Conservation (phyloP, 2,797 vertebrate species). For the Hozukius guyotensis region DNA sequence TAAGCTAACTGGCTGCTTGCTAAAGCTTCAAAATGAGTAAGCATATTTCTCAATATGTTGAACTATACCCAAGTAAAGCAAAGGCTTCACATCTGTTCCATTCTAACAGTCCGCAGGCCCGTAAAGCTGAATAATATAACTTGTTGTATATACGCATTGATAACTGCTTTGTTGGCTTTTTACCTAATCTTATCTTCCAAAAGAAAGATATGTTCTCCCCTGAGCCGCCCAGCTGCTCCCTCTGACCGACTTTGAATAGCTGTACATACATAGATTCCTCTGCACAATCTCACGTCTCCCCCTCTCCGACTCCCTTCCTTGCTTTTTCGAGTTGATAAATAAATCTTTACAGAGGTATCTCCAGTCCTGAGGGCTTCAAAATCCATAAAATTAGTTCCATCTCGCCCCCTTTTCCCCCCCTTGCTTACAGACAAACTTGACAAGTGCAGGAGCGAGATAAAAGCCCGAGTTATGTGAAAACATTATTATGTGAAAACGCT, state of each 20-base stretch:
- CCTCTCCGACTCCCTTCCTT: conserved; percentile 1
- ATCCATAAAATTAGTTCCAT: conserved; percentile 67
- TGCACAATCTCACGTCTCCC: conserved; percentile 32
- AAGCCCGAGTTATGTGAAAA: conserved; percentile 52
- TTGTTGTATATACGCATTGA: neutral
- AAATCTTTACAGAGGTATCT: conserved; percentile 67
- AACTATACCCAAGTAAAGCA: neutral
- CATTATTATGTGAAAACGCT: conserved; percentile 32
- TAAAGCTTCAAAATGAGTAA: neutral
- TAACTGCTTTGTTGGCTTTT: conserved; percentile 19
- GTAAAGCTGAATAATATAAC: neutral
- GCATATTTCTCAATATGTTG: neutral
- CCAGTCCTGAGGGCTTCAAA: conserved; percentile 48
- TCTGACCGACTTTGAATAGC: conserved; percentile 32
- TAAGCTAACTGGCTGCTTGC: neutral
- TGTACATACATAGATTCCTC: conserved; percentile 20
- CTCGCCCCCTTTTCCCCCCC: neutral
- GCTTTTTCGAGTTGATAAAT: conserved; percentile 63
- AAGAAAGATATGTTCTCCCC: conserved; percentile 13
- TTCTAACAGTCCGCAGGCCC: neutral
- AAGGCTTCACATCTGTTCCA: neutral
- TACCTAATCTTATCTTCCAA: conserved; percentile 31
- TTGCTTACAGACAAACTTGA: conserved; percentile 49
- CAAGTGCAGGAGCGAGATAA: conserved; percentile 59
- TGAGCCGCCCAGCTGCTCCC: conserved; percentile 4